phyloP scores from a whole-genome alignment of 1,140 invertebrate species.

The Parapsyche elsis region DNA sequence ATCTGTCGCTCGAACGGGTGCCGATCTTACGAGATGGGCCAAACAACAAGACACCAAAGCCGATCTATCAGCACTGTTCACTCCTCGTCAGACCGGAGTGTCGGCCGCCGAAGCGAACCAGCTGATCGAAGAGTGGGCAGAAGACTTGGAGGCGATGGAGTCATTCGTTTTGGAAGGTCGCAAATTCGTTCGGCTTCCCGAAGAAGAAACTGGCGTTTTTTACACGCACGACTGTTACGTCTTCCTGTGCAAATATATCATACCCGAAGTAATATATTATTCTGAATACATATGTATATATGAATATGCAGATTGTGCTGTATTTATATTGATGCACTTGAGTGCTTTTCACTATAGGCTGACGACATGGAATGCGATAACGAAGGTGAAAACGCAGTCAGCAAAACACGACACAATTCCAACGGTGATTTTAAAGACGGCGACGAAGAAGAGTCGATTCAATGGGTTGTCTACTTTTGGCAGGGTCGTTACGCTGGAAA shows the following conservation, averaged over 20 bases:
- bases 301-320: neutral
- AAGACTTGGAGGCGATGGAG: conserved; percentile 97
- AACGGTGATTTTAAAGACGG: conserved; percentile 14
- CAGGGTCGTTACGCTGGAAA: conserved; percentile 97
- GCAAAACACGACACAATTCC: conserved; percentile 35
- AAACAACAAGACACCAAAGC: conserved; percentile 90
- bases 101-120: conserved; percentile 86
- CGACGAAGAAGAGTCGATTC: conserved; percentile 85
- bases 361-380: conserved; percentile 58
- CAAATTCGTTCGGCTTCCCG: conserved; percentile 95
- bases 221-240: conserved; percentile 98
- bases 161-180: conserved; percentile 97
- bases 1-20: conserved; percentile 95
- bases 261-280: conserved; percentile 69
- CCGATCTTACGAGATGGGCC: conserved; percentile 94
- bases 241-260: conserved; percentile 96
- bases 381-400: conserved; percentile 59
- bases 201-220: conserved; percentile 94
- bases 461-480: conserved; percentile 99
- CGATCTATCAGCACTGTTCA: conserved; percentile 95
- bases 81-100: conserved; percentile 92
- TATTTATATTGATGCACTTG: neutral
- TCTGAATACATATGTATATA: conserved; percentile 18
- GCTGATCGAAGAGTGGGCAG: conserved; percentile 94
- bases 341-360: conserved; percentile 35